These are phyloP conservation scores for Pipra filicauda DNA, from an alignment of 2,113 vertebrate species.

Conservation along the genomic window DNA sequence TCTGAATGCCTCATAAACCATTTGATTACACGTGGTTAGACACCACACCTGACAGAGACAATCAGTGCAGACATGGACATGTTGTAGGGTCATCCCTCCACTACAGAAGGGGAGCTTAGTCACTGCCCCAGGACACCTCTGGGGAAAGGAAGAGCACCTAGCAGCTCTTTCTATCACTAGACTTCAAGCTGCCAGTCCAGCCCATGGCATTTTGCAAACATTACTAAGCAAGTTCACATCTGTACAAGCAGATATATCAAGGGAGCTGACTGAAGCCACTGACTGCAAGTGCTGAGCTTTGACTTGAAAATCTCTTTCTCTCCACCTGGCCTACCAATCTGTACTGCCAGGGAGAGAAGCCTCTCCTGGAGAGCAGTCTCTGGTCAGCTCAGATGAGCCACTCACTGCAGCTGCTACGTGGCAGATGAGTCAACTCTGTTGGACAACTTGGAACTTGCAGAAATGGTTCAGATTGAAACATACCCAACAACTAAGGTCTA, in stretches of 20 bases:
- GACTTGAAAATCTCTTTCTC: background rate
- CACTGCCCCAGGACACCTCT: background rate
- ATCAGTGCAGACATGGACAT: background rate
- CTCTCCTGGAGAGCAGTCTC: background rate
- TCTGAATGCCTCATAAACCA: background rate
- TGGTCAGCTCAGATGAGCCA: background rate
- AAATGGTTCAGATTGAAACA: background rate
- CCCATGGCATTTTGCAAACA: background rate
- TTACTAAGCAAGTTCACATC: background rate
- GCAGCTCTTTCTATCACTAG: background rate
- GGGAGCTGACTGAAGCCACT: background rate
- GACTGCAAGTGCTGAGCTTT: background rate
- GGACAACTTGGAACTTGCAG: background rate
- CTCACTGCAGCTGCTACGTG: fast-evolving
- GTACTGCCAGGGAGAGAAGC: background rate
- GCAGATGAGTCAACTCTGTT: background rate
- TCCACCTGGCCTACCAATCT: background rate
- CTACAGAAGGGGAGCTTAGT: background rate
- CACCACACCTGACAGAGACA: background rate
- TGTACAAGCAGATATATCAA: background rate
- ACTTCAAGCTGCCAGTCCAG: background rate
- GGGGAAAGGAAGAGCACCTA: background rate
- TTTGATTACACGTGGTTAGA: background rate
- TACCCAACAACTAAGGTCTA: background rate
- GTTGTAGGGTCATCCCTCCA: background rate